Evolutionary conservation across 2,888 invertebrate species (phyloP), one percentile per base, ranked within the genome.

Genomic region (Plebejus melissa): DNA sequence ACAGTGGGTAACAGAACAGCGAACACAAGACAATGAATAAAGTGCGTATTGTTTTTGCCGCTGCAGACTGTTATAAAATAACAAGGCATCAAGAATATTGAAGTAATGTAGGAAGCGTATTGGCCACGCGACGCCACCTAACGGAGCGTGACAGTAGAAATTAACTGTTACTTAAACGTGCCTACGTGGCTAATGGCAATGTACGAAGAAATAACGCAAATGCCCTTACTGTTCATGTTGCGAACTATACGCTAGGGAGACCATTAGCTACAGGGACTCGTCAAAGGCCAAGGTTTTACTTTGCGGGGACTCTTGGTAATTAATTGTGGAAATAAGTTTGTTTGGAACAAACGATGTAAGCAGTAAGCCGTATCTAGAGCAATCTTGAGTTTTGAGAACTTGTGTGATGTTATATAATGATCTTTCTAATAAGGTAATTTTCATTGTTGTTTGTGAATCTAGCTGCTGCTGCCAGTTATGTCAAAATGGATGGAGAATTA

Each of bases 111-210:
- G 91, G 91, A 91, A 91, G 88, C 82, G 83, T 78, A 80, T 81
- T 77, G 80, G 83, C 85, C 92, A 92, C 91, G 91, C 91, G 90
- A 91, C 87, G 87, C 81, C 79, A 82, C 81, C 88, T 89, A 91
- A 89, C 91, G 90, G 90, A 90, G 88, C 91, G 90, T 89, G 87
- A 85, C 89, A 87, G 84, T 88, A 91, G 90, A 90, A 92, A 92
- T 91, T 91, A 91, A 91, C 93, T 88, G 92, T 91, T 91, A 90
- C 89, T 90, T 88, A 88, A 89, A 89, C 85, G 84, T 85, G 87
- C 88, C 22, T 76, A 38, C 77, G 76, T 76, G 76, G 76, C 65
- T 32, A 36, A 65, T 65, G 65, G 65, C 65, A 65, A 65, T 36
- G 65, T 65, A 65, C 65, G 32, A 65, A 65, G 32, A 32, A 65